Base-by-base conservation (phyloP, 2,888 invertebrate genomes). In the Ormyrus nitidulus region DNA sequence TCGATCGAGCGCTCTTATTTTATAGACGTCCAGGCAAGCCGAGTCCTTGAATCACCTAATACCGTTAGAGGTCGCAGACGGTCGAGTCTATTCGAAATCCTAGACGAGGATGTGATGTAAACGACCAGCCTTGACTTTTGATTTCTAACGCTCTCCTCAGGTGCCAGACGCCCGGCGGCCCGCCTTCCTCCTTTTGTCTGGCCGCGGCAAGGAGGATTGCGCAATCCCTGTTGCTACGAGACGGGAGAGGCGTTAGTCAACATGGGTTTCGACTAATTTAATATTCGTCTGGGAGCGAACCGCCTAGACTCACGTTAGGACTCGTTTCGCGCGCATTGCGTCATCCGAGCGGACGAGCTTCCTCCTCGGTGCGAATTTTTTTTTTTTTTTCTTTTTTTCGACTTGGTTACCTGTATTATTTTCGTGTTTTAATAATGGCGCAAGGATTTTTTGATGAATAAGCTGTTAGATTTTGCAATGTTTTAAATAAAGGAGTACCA, bases 11-110 rank as follows among this genome's bases (percentile, higher is more conserved):
- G 56, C 56, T 68, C 10, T 61, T 10, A 2, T 62, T 70, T 54
- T 19, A 44, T 34, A 46, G 6, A 19, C 49, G 65, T 58, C 70
- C 69, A n/a, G 76, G 34, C 62, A 69, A 61, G 13, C 34, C 34
- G 34, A 34, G 78, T 19, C 78, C 77, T 81, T 81, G 75, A 65
- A 48, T 0, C 8, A 11, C 2, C 44, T 59, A 79, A n/a, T 2
- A 87, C 89, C 89, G 89, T 89, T 89, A 89, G 88, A 88, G 88
- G 88, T 88, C 85, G 83, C 87, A 88, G 88, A 88, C 88, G 88
- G 88, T 89, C 88, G 87, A 81, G 73, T 75, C 70, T 64, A 78
- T 82, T 71, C 77, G 69, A 72, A 80, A 83, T 81, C 77, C 79
- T 82, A 80, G 80, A 79, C 77, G 56, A 77, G 75, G 76, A 58